These are phyloP conservation scores for Apodemus speciosus DNA, from an alignment of 2,113 vertebrate genomes.

Conservation along the genomic window DNA sequence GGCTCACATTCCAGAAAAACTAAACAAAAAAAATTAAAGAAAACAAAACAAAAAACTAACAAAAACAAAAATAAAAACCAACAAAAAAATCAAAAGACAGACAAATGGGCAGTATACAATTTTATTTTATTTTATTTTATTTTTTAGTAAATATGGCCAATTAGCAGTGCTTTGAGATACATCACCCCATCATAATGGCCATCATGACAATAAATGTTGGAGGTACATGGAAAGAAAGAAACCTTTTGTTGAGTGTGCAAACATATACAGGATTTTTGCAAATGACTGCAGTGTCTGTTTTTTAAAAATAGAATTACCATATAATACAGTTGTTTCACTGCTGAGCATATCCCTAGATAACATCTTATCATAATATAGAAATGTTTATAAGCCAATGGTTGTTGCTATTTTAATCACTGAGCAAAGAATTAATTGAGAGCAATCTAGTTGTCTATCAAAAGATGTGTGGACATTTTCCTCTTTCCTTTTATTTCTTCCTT, in stretches of 20 bases:
- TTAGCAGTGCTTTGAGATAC: too few species aligned
- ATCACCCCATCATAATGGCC: background rate
- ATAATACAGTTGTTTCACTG: background rate
- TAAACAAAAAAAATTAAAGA: too few species aligned
- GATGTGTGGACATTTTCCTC: background rate
- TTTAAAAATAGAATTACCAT: too few species aligned
- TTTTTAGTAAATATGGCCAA: too few species aligned
- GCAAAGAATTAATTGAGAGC: background rate
- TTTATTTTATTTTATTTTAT: too few species aligned
- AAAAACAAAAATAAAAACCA: too few species aligned
- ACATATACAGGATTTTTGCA: background rate
- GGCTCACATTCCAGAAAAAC: too few species aligned
- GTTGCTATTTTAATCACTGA: background rate
- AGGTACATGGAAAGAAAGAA: background rate
- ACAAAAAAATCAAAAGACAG: too few species aligned
- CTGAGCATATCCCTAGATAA: background rate
- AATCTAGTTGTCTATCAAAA: background rate
- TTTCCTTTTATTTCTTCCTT: background rate
- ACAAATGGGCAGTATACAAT: background rate
- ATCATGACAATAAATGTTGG: background rate
- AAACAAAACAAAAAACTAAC: too few species aligned
- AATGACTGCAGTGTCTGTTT: too few species aligned
- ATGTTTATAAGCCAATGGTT: background rate
- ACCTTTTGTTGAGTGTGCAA: background rate
- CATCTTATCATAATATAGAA: background rate